Percentiles rank a stretch among this genome's conserved stretches.
Evolutionary conservation across 2,113 vertebrate genomes (phyloP).

Genomic region (Rhinichthys klamathensis): DNA sequence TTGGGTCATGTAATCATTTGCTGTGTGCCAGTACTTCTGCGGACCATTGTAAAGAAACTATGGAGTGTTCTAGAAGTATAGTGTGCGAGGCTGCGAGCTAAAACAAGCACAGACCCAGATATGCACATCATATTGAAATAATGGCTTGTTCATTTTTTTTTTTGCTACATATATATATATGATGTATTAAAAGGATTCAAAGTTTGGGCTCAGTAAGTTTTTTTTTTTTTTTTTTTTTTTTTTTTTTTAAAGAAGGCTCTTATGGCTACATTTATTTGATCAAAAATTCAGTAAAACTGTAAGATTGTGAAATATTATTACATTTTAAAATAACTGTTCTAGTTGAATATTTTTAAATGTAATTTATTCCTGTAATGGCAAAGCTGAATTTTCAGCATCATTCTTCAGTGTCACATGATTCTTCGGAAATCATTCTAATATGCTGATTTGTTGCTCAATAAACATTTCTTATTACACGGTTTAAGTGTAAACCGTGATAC

Average conservation of each 20-base stretch:
- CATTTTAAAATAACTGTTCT: no score
- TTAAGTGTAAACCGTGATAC: no score
- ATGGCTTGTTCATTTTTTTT: not conserved
- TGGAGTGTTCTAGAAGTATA: slow-evolving; percentile 21
- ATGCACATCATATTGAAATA: not conserved
- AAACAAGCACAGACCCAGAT: slow-evolving; percentile 28
- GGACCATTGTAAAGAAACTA: slow-evolving; percentile 35
- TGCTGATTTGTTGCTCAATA: not conserved
- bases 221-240: no score
- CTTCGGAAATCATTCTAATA: not conserved
- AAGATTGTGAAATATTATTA: no score
- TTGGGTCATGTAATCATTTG: slow-evolving; percentile 22
- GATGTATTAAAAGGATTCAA: no score
- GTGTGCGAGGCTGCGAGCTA: not conserved
- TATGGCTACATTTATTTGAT: no score
- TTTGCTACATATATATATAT: no score
- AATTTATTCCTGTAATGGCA: not conserved
- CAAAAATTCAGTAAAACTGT: no score
- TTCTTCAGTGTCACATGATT: not conserved
- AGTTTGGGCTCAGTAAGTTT: no score
- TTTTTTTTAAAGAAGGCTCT: no score
- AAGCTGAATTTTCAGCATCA: not conserved
- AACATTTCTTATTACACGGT: not conserved
- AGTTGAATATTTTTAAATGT: no score
- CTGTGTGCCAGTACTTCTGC: slow-evolving; percentile 2